A percentile compares a stretch with the other conserved stretches of the same genome.
Evolutionary conservation across 2,113 vertebrate genomes (phyloP).

Genomic region (Alethe castanea): DNA sequence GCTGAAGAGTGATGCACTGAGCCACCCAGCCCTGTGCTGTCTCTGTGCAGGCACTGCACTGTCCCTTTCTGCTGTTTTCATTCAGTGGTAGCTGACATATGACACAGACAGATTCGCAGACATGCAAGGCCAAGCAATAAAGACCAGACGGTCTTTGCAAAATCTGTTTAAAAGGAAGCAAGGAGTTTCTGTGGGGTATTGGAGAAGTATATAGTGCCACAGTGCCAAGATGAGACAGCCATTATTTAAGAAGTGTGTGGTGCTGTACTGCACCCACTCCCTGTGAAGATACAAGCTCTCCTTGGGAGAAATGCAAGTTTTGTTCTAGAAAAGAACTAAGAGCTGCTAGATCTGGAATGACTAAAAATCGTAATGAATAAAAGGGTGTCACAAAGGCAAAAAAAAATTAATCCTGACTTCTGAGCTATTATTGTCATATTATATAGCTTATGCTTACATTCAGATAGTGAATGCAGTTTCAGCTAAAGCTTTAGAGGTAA

Average conservation of each 20-base stretch:
- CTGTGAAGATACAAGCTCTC: background rate
- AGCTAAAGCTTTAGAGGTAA: background rate
- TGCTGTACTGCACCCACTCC: background rate
- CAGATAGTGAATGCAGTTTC: background rate
- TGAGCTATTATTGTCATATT: background rate
- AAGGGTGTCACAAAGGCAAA: background rate
- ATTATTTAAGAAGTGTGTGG: background rate
- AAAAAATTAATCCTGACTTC: background rate
- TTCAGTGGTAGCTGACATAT: background rate
- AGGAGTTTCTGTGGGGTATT: background rate
- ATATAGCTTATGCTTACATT: background rate
- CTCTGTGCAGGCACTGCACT: rapidly evolving
- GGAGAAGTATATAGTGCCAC: background rate
- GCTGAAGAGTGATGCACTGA: background rate
- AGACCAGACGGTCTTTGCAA: background rate
- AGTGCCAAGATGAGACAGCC: background rate
- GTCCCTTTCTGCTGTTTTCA: background rate
- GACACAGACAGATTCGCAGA: background rate
- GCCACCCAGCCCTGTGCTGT: rapidly evolving
- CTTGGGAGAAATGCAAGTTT: background rate
- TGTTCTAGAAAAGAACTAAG: background rate
- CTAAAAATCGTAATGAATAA: background rate
- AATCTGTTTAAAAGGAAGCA: background rate
- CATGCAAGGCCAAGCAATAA: background rate
- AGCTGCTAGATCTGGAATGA: background rate